phyloP scores from a whole-genome alignment of 2,113 vertebrate genomes.

The Piprites chloris region DNA sequence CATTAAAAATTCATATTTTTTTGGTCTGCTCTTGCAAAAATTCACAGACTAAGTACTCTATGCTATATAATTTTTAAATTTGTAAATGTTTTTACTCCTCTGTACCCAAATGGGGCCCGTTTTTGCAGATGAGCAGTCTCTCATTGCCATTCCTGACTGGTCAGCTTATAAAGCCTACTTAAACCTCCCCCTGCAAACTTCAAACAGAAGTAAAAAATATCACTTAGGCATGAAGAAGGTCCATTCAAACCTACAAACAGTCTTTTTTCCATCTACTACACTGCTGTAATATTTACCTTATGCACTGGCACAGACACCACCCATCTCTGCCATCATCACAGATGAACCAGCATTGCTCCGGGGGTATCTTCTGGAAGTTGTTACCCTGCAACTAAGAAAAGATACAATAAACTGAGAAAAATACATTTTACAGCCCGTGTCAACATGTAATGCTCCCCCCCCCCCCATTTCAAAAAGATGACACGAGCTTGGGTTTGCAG shows the following conservation, averaged over 20 bases:
- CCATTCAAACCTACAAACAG: not conserved
- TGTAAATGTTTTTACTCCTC: not conserved
- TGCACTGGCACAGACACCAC: not conserved
- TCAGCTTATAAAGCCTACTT: not conserved
- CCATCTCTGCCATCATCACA: not conserved
- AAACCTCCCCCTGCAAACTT: not conserved
- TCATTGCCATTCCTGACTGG: not conserved
- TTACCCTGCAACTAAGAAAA: slow-evolving; percentile 72
- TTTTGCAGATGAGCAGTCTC: not conserved
- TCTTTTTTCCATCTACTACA: not conserved
- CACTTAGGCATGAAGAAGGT: not conserved
- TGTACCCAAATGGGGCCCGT: accelerated
- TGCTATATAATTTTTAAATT: not conserved
- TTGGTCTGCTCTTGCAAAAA: not conserved
- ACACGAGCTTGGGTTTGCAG: slow-evolving; percentile 63
- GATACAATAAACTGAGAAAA: not conserved
- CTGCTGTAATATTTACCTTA: slow-evolving; percentile 21
- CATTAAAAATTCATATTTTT: not conserved
- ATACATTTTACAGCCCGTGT: not conserved
- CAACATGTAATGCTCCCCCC: slow-evolving; percentile 23
- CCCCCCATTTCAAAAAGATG: slow-evolving; percentile 29
- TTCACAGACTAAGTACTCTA: not conserved
- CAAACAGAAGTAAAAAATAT: not conserved
- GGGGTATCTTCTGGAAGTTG: not conserved
- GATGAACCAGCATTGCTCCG: not conserved